Percentiles rank a stretch among this genome's conserved stretches.
Evolutionary conservation across 2,888 invertebrate genomes (phyloP).

Genomic region (Caradrina kadenii): DNA sequence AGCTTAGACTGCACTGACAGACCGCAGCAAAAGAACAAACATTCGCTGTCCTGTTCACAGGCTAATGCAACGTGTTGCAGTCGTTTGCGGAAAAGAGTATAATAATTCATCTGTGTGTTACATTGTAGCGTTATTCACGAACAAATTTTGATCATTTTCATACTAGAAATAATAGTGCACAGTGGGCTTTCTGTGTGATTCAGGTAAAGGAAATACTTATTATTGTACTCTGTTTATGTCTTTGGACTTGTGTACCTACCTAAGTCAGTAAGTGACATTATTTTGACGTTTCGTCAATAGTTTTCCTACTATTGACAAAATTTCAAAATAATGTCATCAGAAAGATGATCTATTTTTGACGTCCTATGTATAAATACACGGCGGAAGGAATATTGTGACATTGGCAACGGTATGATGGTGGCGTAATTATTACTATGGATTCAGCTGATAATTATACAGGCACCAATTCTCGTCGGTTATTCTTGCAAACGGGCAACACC

Average conservation of each 20-base stretch:
- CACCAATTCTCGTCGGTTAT: too few species aligned
- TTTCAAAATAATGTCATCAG: too few species aligned
- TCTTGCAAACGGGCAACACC: too few species aligned
- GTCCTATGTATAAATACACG: too few species aligned
- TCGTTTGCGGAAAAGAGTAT: slow-evolving; percentile 36
- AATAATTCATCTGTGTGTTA: slow-evolving; percentile 55
- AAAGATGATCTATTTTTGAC: too few species aligned
- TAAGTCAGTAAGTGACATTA: too few species aligned
- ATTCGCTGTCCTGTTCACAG: slow-evolving; percentile 31
- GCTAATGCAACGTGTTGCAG: slow-evolving; percentile 47
- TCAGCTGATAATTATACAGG: too few species aligned
- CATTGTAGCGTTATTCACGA: slow-evolving; percentile 21
- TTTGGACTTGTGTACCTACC: neutral
- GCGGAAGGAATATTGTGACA: too few species aligned
- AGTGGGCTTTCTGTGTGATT: slow-evolving; percentile 2
- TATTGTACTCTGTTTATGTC: neutral
- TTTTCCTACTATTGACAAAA: too few species aligned
- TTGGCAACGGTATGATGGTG: too few species aligned
- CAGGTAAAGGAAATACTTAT: neutral
- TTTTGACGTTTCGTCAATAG: too few species aligned
- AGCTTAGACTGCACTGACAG: slow-evolving; percentile 40
- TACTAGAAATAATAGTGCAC: slow-evolving; percentile 10
- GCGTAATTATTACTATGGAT: too few species aligned
- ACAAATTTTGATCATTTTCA: slow-evolving; percentile 50
- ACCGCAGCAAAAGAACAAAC: slow-evolving; percentile 38